Evolutionary conservation across 2,888 invertebrate species (phyloP), one percentile per base, ranked within the genome.

Genomic region (Lordiphosa andalusiaca): DNA sequence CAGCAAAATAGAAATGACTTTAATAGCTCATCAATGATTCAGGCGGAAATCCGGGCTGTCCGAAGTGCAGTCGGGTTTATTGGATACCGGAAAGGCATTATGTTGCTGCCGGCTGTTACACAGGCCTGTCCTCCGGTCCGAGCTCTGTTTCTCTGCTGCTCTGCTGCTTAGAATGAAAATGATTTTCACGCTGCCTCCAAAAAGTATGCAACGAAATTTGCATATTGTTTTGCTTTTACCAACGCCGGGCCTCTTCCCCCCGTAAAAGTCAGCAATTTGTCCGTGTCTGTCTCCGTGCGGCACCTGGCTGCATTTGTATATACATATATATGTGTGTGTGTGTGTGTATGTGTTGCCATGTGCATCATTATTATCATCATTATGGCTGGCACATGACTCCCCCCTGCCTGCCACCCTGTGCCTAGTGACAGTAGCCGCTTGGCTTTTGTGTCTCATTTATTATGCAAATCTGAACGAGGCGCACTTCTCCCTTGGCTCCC

Each of bases 11-110:
- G 77, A 84, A 86, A 84, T 87, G 84, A 86, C 88, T 88, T 88
- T 88, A 89, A 88, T 88, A 87, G 88, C 88, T 89, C 88, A 88
- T 88, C 89, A 88, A 88, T 88, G 88, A 88, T 88, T 88, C 88
- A 87, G 81, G 80, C 89, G 88, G 88, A 88, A 82, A 85, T 88
- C 89, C 88, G 87, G 86, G 76, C 86, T 87, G 88, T 86, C 86
- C 81, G 44, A 83, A 88, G 88, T 84, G 86, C 84, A 87, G 89
- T 88, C 89, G 30, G 87, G 78, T 88, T 84, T 84, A 85, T 80
- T 84, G 84, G 74, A 77, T 77, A 85, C 82, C 88, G 86, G 87
- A 87, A 88, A 77, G 81, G 85, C 76, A 85, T 87, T 87, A 81
- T 85, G 76, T 67, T 65, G 64, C 73, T 48, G 49, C 49, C 30